A percentile compares a stretch with the other conserved stretches of the same genome.
phyloP scores from a whole-genome alignment of 2,888 invertebrate species.

The Hirtodrosophila confusa region DNA sequence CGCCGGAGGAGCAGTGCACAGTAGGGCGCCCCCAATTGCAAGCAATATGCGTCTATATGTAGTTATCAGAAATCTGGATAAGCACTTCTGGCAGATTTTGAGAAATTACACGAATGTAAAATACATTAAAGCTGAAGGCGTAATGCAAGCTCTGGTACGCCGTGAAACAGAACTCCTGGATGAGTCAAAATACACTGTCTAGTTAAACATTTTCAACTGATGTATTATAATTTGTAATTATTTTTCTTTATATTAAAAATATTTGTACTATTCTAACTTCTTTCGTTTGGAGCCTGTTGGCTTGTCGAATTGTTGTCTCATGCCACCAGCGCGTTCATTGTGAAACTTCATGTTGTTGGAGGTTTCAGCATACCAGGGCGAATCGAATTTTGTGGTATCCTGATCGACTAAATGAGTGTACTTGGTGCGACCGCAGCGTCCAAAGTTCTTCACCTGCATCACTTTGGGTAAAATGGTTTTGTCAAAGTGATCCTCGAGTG shows the following conservation, averaged over 20 bases:
- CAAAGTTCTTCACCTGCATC: conserved; percentile 99
- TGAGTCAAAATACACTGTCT: not conserved
- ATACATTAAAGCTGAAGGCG: conserved; percentile 53
- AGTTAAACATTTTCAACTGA: not conserved
- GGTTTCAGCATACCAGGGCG: conserved; percentile 98
- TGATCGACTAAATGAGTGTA: conserved; percentile 99
- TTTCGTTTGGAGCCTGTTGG: conserved; percentile 87
- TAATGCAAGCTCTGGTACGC: conserved; percentile 61
- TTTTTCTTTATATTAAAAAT: conserved; percentile 7
- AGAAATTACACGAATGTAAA: conserved; percentile 25
- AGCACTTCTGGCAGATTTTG: conserved; percentile 7
- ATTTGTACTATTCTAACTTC: conserved; percentile 59
- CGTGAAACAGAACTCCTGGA: conserved; percentile 26
- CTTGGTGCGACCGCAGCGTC: conserved; percentile 98
- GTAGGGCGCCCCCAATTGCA: conserved; percentile 19
- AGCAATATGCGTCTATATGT: conserved; percentile 41
- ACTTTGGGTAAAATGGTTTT: conserved; percentile 99
- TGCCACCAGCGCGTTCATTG: conserved; percentile 94
- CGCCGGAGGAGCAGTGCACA: conserved; percentile 54
- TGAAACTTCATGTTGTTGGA: conserved; percentile 94
- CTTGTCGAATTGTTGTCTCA: conserved; percentile 95
- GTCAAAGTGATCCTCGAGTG: conserved; percentile 99
- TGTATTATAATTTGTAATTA: conserved; percentile 18
- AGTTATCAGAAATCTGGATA: conserved; percentile 27
- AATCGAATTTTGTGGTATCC: conserved; percentile 98